A percentile compares a stretch with the other conserved stretches of the same genome.
Conservation (phyloP, 2,113 vertebrate species). For the Gymnarchus niloticus region DNA sequence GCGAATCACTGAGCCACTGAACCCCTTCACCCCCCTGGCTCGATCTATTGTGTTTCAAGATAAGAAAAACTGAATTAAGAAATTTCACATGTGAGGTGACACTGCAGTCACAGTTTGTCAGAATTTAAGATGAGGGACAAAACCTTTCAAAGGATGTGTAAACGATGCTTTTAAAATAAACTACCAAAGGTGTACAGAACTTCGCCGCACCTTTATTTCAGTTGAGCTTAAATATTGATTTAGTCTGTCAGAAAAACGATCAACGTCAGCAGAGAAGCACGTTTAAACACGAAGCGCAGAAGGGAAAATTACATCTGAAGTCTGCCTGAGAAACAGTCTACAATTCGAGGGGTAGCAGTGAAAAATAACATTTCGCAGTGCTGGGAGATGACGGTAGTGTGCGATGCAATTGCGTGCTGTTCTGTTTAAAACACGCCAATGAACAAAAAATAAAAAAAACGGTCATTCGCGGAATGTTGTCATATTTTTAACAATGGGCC, state of each 20-base stretch:
- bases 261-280: background rate
- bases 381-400: background rate
- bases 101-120: background rate
- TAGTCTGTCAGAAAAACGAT: background rate
- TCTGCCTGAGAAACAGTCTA: background rate
- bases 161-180: background rate
- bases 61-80: background rate
- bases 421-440: background rate
- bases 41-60: background rate
- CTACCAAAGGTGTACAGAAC: background rate
- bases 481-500: background rate
- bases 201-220: background rate
- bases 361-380: background rate
- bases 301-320: slow-evolving; percentile 1
- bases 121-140: background rate
- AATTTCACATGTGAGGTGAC: background rate
- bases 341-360: background rate
- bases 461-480: no score
- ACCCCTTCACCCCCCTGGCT: no score
- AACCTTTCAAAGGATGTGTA: background rate
- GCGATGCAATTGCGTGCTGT: background rate
- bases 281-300: background rate
- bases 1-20: no score
- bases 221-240: slow-evolving; percentile 1
- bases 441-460: no score